Evolutionary conservation across 2,113 vertebrate species (phyloP).

Genomic region (Cryptomyrus ogoouensis): DNA sequence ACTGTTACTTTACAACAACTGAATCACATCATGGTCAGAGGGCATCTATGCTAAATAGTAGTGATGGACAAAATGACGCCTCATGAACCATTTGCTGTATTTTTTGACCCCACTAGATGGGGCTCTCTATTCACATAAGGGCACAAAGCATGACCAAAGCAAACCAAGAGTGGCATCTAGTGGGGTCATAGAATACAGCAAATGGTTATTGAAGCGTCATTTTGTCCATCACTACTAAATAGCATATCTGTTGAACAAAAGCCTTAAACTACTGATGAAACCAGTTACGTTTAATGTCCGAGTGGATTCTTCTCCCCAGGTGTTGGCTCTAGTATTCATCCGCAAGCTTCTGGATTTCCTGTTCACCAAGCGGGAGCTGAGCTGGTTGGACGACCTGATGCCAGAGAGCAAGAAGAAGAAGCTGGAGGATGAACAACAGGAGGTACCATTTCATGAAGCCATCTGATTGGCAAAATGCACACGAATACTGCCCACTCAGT

Average conservation of each 20-base stretch:
- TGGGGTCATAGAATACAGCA: neutral
- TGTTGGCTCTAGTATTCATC: constrained; percentile 92
- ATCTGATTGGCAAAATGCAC: neutral
- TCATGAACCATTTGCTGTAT: neutral
- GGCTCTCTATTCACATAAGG: neutral
- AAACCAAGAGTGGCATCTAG: neutral
- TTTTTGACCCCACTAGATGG: neutral
- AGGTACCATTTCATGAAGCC: constrained; percentile 58
- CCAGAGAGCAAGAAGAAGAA: constrained; percentile 99
- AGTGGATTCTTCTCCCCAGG: constrained; percentile 54
- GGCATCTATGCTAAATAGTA: neutral
- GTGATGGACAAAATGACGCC: neutral
- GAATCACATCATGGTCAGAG: neutral
- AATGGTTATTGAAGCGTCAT: neutral
- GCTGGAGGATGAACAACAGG: constrained; percentile 87
- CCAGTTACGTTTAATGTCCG: neutral
- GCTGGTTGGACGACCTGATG: constrained; percentile 98
- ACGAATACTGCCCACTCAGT: neutral
- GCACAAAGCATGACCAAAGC: neutral
- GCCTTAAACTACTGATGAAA: neutral
- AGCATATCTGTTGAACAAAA: neutral
- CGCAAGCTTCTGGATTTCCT: constrained; percentile 93
- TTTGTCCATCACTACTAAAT: neutral
- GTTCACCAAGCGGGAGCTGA: constrained; percentile 89
- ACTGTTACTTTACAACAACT: neutral